Percentiles rank a stretch among this genome's conserved stretches.
These are phyloP conservation scores for Molorchus minor DNA, from an alignment of 2,888 invertebrate genomes.

Conservation along the genomic window DNA sequence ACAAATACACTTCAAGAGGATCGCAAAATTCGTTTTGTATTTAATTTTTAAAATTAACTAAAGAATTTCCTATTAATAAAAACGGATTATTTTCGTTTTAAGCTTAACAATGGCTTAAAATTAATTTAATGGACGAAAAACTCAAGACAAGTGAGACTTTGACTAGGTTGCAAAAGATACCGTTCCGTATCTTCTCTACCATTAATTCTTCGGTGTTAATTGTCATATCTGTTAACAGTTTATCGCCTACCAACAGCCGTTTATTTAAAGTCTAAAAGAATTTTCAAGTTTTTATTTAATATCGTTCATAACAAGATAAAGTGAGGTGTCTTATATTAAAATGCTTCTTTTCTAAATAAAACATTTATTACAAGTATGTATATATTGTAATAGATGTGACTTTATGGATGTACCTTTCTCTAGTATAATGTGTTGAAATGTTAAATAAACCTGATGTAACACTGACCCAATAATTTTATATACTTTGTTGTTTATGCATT, in stretches of 20 bases:
- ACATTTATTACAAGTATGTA: background rate
- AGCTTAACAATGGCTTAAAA: slow-evolving; percentile 31
- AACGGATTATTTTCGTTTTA: slow-evolving; percentile 32
- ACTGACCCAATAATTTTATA: too few relatives aligned
- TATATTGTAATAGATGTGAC: too few relatives aligned
- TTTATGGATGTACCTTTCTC: too few relatives aligned
- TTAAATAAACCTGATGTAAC: too few relatives aligned
- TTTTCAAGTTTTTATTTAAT: slow-evolving; percentile 10
- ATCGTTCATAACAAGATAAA: background rate
- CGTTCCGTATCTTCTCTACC: slow-evolving; percentile 40
- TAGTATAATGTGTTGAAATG: too few relatives aligned
- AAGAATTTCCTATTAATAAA: slow-evolving; percentile 11
- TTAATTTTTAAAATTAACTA: slow-evolving; percentile 20
- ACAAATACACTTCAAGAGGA: slow-evolving; percentile 4
- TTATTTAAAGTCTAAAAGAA: slow-evolving; percentile 41
- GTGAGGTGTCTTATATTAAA: slow-evolving; percentile 8
- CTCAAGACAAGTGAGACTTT: slow-evolving; percentile 35
- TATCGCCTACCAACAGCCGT: slow-evolving; percentile 26
- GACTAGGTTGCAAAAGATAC: slow-evolving; percentile 38
- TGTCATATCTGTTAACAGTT: slow-evolving; percentile 48
- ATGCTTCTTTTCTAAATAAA: background rate
- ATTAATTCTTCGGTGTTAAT: slow-evolving; percentile 50
- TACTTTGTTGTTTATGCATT: too few relatives aligned
- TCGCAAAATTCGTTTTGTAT: background rate
- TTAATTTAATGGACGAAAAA: slow-evolving; percentile 31